phyloP scores from a whole-genome alignment of 2,113 vertebrate genomes.

The Ramphastos sulfuratus region DNA sequence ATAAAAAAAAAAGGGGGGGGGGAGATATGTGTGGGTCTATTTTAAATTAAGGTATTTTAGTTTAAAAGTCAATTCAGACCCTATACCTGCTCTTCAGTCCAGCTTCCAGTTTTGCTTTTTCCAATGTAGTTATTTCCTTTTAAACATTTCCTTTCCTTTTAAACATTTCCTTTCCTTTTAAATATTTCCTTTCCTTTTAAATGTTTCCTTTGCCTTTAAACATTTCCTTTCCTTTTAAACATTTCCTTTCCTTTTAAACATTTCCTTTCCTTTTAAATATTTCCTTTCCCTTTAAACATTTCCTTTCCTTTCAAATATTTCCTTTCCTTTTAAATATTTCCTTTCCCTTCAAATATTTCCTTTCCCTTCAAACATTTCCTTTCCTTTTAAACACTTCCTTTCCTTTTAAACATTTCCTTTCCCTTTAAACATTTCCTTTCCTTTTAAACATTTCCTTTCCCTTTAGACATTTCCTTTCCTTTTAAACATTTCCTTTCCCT shows the following conservation, averaged over 20 bases:
- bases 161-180: not conserved
- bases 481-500: too few relatives aligned
- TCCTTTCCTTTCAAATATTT: too few relatives aligned
- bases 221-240: too few relatives aligned
- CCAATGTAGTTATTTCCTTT: not conserved
- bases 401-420: not conserved
- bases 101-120: not conserved
- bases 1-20: not conserved
- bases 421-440: not conserved
- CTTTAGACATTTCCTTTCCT: not conserved
- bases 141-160: not conserved
- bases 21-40: not conserved
- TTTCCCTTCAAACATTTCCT: not conserved
- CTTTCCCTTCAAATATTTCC: too few relatives aligned
- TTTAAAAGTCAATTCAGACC: not conserved
- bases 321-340: too few relatives aligned
- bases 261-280: too few relatives aligned
- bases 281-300: too few relatives aligned
- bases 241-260: too few relatives aligned
- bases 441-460: not conserved
- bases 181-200: too few relatives aligned
- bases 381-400: not conserved
- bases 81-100: not conserved
- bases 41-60: not conserved
- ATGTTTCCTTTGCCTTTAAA: too few relatives aligned